Base-by-base conservation (phyloP, 2,797 vertebrate genomes). In the Psittacula derbiana region DNA sequence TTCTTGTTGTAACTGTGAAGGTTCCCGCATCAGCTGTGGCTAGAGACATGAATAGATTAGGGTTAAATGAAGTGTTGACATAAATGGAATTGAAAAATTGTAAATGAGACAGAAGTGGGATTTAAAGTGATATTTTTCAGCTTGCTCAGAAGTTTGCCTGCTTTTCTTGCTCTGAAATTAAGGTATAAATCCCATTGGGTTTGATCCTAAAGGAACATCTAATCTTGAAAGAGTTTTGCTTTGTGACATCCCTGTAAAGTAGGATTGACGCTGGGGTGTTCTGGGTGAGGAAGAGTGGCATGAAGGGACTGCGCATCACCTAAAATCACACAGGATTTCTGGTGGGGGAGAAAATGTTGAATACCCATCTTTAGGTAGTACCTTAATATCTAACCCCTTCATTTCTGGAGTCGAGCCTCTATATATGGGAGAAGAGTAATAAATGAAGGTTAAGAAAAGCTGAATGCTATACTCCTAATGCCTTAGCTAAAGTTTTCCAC, bases 1-100 rank as follows among this genome's bases (percentile, higher is more conserved):
- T 27, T 87, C 93, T 92, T 65, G n/a, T 67, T 87, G n/a, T 65
- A 86, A 86, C 89, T 86, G 49, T 74, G 80, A 88, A 89, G 69
- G 36, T 95, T 94, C 43, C 89, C 87, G 52, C 91, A 80, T 88
- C 72, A 88, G 50, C 62, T 92, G 55, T 40, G 75, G 53, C 49
- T 66, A 3, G 1, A 72, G 53, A 50, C n/a, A 7, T 50, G 66
- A 88, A 72, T 7, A 72, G 53, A 93, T 90, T 44, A 64, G 46
- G 24, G 46, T 10, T 72, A 90, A 90, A 88, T 70, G 53, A 92
- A 71, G 36, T 88, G 87, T 72, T 96, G 85, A 79, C 62, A 61
- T 44, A 36, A 91, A 41, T 47, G 14, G 53, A 83, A 66, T 44
- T 91, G 58, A 74, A 86, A 82, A 92, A 50, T 10, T 30, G 50